Evolutionary conservation across 2,888 invertebrate genomes (phyloP).

Genomic region (Drosophila algonquin): DNA sequence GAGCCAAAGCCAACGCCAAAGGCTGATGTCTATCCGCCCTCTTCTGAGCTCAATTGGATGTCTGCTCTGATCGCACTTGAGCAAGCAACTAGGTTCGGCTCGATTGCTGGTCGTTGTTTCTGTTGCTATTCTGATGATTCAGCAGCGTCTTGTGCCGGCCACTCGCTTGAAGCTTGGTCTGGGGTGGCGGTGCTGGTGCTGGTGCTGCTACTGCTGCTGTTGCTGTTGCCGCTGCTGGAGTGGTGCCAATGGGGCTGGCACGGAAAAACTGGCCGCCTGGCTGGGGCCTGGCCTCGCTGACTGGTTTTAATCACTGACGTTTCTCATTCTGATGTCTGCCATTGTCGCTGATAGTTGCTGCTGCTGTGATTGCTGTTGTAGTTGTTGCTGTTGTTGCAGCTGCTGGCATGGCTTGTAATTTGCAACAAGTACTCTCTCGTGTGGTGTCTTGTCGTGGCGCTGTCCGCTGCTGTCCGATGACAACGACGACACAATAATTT

Average conservation of each 20-base stretch:
- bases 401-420: slow-evolving; percentile 44
- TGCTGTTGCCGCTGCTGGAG: slow-evolving; percentile 18
- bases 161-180: slow-evolving; percentile 18
- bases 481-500: slow-evolving; percentile 56
- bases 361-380: slow-evolving; percentile 39
- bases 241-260: slow-evolving; percentile 66
- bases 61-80: slow-evolving; percentile 42
- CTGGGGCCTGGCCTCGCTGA: slow-evolving; percentile 55
- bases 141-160: slow-evolving; percentile 40
- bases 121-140: slow-evolving; percentile 56
- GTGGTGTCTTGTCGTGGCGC: slow-evolving; percentile 14
- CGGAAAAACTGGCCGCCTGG: slow-evolving; percentile 33
- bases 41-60: slow-evolving; percentile 65
- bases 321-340: slow-evolving; percentile 73
- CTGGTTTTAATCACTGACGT: slow-evolving; percentile 76
- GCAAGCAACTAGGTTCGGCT: slow-evolving; percentile 19
- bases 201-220: slow-evolving; percentile 11
- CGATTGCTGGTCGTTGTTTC: slow-evolving; percentile 7
- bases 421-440: slow-evolving; percentile 25
- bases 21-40: not conserved
- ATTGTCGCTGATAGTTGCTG: slow-evolving; percentile 70
- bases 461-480: slow-evolving; percentile 2
- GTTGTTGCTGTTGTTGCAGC: slow-evolving; percentile 20
- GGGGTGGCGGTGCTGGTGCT: not conserved
- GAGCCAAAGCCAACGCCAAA: not conserved